These are phyloP conservation scores for Tetragonisca angustula DNA, from an alignment of 2,888 invertebrate species.

Conservation along the genomic window DNA sequence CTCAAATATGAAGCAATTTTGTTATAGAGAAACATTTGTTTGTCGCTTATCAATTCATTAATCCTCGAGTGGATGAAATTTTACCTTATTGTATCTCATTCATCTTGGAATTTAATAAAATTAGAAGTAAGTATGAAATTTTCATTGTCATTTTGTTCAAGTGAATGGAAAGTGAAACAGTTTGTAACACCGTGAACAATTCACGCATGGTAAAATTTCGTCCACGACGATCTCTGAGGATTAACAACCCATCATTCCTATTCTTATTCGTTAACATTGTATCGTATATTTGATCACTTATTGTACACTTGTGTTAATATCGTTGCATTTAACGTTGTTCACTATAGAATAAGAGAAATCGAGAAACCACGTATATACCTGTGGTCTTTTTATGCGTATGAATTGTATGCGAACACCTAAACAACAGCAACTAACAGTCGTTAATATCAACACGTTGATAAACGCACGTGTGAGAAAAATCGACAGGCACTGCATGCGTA, in stretches of 20 bases:
- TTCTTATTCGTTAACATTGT: background rate
- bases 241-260: conserved; percentile 1
- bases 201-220: background rate
- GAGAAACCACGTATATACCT: conserved; percentile 6
- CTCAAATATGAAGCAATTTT: background rate
- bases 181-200: background rate
- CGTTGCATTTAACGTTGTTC: conserved; percentile 10
- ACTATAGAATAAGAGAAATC: conserved; percentile 16
- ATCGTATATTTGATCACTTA: background rate
- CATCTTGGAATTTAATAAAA: background rate
- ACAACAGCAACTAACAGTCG: conserved; percentile 4
- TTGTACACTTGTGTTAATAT: background rate
- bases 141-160: background rate
- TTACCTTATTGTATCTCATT: background rate
- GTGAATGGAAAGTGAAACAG: too few species aligned
- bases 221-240: background rate
- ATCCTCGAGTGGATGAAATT: background rate
- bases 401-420: conserved; percentile 15
- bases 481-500: conserved; percentile 62
- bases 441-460: conserved; percentile 23
- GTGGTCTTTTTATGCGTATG: conserved; percentile 26
- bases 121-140: background rate
- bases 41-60: background rate
- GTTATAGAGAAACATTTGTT: background rate
- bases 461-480: conserved; percentile 15